Percentiles rank a stretch among this genome's conserved stretches.
Evolutionary conservation across 2,797 vertebrate species (phyloP).

Genomic region (Siniperca scherzeri): DNA sequence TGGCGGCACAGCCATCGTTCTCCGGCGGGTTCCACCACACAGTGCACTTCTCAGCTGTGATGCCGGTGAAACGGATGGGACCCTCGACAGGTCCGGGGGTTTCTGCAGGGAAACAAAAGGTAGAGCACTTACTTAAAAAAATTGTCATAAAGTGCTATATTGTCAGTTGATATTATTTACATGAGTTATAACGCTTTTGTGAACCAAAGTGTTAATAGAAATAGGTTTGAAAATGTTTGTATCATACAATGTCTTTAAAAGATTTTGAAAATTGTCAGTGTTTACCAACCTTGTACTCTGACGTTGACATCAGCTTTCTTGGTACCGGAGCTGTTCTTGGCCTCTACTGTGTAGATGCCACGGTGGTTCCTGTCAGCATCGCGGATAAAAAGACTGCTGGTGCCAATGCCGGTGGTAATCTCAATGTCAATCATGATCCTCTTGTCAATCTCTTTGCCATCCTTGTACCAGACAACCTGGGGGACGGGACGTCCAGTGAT

Average conservation of each 20-base stretch:
- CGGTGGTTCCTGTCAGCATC: slow-evolving; percentile 94
- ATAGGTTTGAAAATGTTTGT: not conserved
- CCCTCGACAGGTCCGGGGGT: slow-evolving; percentile 95
- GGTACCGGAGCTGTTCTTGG: slow-evolving; percentile 94
- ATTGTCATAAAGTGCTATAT: not conserved
- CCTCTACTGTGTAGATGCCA: slow-evolving; percentile 95
- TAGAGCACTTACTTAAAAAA: not conserved
- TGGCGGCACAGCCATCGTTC: slow-evolving; percentile 94
- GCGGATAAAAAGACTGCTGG: slow-evolving; percentile 93
- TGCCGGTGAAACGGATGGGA: slow-evolving; percentile 95
- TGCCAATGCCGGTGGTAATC: slow-evolving; percentile 92
- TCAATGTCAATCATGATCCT: slow-evolving; percentile 89
- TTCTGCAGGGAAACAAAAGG: slow-evolving; percentile 82
- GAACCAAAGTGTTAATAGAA: not conserved
- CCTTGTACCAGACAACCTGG: slow-evolving; percentile 95
- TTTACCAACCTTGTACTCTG: slow-evolving; percentile 93
- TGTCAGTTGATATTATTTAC: not conserved
- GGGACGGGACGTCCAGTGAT: slow-evolving; percentile 95
- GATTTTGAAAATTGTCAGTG: not conserved
- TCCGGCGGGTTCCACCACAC: slow-evolving; percentile 99
- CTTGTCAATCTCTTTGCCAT: slow-evolving; percentile 96
- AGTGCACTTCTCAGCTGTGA: slow-evolving; percentile 95
- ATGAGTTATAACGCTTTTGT: not conserved
- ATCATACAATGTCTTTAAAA: not conserved
- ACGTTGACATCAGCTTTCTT: slow-evolving; percentile 93